Evolutionary conservation across 1,140 invertebrate species (phyloP), one percentile per base, ranked within the genome.

Genomic region (Drosophila micromelanica): DNA sequence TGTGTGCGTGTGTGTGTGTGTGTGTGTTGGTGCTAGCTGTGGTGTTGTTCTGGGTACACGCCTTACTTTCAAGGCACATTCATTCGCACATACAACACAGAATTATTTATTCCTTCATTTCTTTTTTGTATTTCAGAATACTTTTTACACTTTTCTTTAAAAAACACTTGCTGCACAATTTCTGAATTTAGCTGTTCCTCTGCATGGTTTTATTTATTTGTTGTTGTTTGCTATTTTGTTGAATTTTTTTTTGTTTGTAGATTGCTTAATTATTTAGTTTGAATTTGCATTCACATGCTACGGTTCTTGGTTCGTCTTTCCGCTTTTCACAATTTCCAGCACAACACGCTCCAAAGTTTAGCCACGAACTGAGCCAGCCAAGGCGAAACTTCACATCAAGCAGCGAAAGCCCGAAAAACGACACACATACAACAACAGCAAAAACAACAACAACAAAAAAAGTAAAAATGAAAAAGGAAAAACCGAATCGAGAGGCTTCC

Each of bases 281-380:
- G 11, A 42, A 30, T 70, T 61, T 51, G 65, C 65, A 65, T 59
- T 67, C 42, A 59, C 45, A 59, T 40, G 60, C 69, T 61, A 68
- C 13, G 20, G 13, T 61, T 57, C 48, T 56, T 17, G 35, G 43
- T 76, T 9, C 32, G 9, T 52, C 59, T 48, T 46, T 42, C 65
- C 75, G 68, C 61, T 81, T 74, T 77, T 65, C 61, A 87, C 78
- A 80, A 78, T 79, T 78, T 82, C 84, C 80, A 87, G 79, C 84
- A 87, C 84, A 87, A 75, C 79, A 87, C 84, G 84, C 84, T 89
- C 76, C 84, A 89, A 87, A 89, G 84, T 84, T 86, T 87, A 80
- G 84, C 84, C 84, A 87, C 84, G 84, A 89, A 87, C 84, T 87
- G 79, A 87, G 74, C 76, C 59, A 79, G 60, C 72, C 74, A 78